Evolutionary conservation across 35 echinoderm and acorn worm genomes (phyloP).

Genomic region (Anneissia japonica): DNA sequence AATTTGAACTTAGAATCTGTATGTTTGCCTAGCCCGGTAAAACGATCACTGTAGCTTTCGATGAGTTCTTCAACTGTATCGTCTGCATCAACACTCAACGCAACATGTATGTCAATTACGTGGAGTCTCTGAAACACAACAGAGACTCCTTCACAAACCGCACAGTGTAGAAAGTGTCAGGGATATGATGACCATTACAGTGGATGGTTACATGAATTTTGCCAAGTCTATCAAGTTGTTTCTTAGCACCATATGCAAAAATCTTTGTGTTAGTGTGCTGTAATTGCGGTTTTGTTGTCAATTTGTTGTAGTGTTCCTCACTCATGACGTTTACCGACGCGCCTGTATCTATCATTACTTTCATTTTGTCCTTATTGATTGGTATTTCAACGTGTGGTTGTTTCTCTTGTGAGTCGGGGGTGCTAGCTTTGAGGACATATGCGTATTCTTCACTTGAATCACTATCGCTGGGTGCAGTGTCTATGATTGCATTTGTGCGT

Average conservation of each 20-base stretch:
- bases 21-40: slow-evolving; percentile 42
- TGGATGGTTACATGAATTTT: background rate
- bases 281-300: background rate
- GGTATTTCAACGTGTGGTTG: too few relatives aligned
- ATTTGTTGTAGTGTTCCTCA: background rate
- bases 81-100: background rate
- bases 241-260: slow-evolving; percentile 10
- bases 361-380: too few relatives aligned
- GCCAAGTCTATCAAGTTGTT: background rate
- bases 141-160: background rate
- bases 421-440: too few relatives aligned
- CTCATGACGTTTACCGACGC: slow-evolving; percentile 21
- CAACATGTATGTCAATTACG: background rate
- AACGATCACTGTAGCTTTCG: slow-evolving; percentile 10
- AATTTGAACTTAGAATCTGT: slow-evolving; percentile 37
- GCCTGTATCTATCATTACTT: too few relatives aligned
- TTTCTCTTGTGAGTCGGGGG: too few relatives aligned
- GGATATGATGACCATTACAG: background rate
- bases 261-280: background rate
- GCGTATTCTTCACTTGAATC: too few relatives aligned
- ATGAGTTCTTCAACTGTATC: background rate
- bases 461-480: too few relatives aligned
- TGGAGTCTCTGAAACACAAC: background rate
- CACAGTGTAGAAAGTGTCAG: slow-evolving; percentile 1
- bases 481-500: too few relatives aligned